Evolutionary conservation across 2,888 invertebrate genomes (phyloP).

Genomic region (Tethea ocularis): DNA sequence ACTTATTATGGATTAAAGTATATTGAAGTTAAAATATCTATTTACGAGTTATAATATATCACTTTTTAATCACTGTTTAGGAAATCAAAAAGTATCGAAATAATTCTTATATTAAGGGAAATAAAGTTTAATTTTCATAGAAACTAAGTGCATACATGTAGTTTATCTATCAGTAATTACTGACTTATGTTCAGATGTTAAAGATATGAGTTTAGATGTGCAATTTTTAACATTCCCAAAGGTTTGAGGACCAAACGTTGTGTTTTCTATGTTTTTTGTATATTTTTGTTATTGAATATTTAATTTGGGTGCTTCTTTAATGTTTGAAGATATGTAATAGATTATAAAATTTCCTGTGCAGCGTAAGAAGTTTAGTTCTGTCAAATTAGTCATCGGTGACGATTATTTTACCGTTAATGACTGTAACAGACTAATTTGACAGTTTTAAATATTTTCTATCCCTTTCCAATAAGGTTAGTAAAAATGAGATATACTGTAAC

Average conservation of each 20-base stretch:
- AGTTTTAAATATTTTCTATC: too few relatives aligned
- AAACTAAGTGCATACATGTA: conserved; percentile 14
- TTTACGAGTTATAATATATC: not conserved
- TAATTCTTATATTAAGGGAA: not conserved
- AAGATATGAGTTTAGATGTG: not conserved
- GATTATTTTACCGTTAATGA: too few relatives aligned
- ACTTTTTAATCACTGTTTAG: not conserved
- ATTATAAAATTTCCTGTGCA: not conserved
- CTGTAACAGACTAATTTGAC: too few relatives aligned
- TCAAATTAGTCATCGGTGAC: too few relatives aligned
- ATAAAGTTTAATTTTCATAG: not conserved
- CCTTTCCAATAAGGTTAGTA: too few relatives aligned
- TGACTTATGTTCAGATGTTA: not conserved
- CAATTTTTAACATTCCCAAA: conserved; percentile 19
- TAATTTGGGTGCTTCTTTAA: not conserved
- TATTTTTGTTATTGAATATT: conserved; percentile 12
- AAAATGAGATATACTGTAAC: too few relatives aligned
- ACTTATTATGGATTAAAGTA: conserved; percentile 56
- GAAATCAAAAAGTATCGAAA: not conserved
- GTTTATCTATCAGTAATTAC: not conserved
- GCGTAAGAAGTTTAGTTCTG: too few relatives aligned
- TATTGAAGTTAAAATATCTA: conserved; percentile 21
- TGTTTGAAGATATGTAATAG: not conserved
- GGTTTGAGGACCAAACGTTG: conserved; percentile 35
- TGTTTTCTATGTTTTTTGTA: conserved; percentile 20